Conservation (phyloP, 1,140 invertebrate species). For the Oedothorax gibbosus region DNA sequence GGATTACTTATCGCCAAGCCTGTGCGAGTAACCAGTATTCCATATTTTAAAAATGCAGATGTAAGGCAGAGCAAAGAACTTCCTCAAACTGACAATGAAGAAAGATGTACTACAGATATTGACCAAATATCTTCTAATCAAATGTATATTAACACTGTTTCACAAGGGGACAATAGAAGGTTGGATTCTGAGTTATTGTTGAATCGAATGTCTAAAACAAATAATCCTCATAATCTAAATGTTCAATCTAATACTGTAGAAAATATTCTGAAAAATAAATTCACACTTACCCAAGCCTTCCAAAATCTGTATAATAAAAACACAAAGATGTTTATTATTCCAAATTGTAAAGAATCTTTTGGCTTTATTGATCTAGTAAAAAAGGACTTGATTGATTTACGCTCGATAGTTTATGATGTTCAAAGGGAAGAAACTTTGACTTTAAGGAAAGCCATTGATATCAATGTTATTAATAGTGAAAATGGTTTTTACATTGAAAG, state of each 20-base stretch:
- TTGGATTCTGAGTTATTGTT: too few species aligned
- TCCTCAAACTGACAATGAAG: too few species aligned
- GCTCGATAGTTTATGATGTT: slow-evolving; percentile 78
- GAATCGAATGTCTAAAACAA: too few species aligned
- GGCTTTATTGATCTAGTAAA: slow-evolving; percentile 82
- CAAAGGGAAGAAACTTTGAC: slow-evolving; percentile 72
- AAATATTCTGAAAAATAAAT: slow-evolving; percentile 73
- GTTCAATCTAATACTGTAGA: slow-evolving; percentile 72
- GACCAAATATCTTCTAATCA: neutral
- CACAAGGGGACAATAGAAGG: too few species aligned
- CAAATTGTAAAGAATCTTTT: slow-evolving; percentile 76
- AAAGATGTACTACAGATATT: too few species aligned
- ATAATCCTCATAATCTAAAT: too few species aligned
- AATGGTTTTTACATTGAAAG: slow-evolving; percentile 67
- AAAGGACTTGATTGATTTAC: slow-evolving; percentile 79
- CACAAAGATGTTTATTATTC: slow-evolving; percentile 77
- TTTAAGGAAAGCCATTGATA: slow-evolving; percentile 80
- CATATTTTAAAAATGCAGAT: neutral
- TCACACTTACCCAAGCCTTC: slow-evolving; percentile 75
- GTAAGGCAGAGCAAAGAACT: too few species aligned
- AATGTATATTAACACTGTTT: neutral
- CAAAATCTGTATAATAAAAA: slow-evolving; percentile 77
- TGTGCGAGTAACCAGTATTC: slow-evolving; percentile 15
- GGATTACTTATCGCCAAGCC: slow-evolving; percentile 52
- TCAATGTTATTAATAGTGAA: slow-evolving; percentile 74